These are phyloP conservation scores for Patagioenas fasciata DNA, from an alignment of 2,113 vertebrate genomes.

Conservation along the genomic window DNA sequence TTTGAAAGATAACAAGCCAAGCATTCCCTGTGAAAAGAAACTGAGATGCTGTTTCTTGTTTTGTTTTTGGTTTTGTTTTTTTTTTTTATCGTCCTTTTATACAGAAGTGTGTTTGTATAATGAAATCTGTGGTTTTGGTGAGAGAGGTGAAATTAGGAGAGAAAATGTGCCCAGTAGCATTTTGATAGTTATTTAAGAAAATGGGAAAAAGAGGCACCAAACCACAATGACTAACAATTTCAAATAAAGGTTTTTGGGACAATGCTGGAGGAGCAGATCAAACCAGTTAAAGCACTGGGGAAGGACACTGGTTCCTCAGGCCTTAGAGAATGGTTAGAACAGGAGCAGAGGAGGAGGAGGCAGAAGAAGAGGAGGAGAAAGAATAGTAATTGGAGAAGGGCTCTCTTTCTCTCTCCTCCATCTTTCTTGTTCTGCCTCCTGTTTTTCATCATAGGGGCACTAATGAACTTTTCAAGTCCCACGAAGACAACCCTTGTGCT, in stretches of 20 bases:
- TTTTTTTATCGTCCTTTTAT: background rate
- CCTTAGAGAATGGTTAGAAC: background rate
- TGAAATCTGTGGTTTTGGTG: background rate
- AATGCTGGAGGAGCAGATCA: background rate
- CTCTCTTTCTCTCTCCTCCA: background rate
- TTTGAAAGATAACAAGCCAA: background rate
- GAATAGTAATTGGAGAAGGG: background rate
- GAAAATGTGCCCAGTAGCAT: background rate
- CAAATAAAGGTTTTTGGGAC: background rate
- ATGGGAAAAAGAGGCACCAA: background rate
- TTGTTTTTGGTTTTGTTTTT: background rate
- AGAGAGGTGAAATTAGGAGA: background rate
- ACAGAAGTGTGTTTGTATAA: background rate
- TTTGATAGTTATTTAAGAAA: background rate
- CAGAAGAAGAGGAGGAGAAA: background rate
- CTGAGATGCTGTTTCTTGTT: background rate
- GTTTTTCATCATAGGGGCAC: slow-evolving; percentile 26
- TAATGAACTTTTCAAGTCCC: slow-evolving; percentile 65
- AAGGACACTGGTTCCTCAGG: background rate
- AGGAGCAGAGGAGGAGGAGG: background rate
- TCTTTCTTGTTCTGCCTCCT: slow-evolving; percentile 4
- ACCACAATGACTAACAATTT: background rate
- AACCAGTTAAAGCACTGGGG: background rate
- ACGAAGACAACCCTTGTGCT: slow-evolving; percentile 60
- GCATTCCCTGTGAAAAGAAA: background rate